Base-by-base conservation (phyloP, 2,888 invertebrate genomes). In the Disparrhopalites patrizii region DNA sequence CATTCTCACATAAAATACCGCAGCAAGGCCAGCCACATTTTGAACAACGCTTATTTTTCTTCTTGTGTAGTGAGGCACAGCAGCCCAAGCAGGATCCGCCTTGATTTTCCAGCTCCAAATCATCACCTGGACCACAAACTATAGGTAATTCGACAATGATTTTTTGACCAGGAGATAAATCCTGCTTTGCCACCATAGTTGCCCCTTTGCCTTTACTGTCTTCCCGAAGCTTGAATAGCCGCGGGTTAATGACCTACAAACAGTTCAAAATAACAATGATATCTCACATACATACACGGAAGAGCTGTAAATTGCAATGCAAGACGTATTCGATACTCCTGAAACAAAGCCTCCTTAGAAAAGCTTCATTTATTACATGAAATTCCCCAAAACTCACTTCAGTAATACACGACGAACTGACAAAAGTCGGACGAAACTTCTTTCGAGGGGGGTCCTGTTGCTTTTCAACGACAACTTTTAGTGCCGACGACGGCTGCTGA, bases 21-120 rank as follows among this genome's bases (percentile, higher is more conserved):
- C 62, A 62, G 1, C 52, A 52, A 1, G 62, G 62, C 62, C 62
- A 62, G 3, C 54, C 28, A 38, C 62, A 62, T 38, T 18, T 8
- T 18, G 23, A 20, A 20, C 62, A 62, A 3, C 13, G 15, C 4
- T 55, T 10, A 25, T 51, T 13, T 51, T 15, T 31, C 28, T 55
- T 25, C 10, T 62, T 54, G 10, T 10, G 13, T 2, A 23, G 2
- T 43, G 25, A 8, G 15, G 8, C 15, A 27, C 58, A 58, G 30
- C 58, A 58, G 1, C 40, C 52, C 8, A 62, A 36, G 30, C 62
- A 62, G 2, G 52, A 25, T n/a, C 31, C n/a, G 5, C 38, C 5
- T 36, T n/a, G 8, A 5, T 52, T 52, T n/a, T 30, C 28, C 10
- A 38, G 20, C 3, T 20, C 23, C 3, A 25, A 7, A 25, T 28